phyloP scores from a whole-genome alignment of 2,113 vertebrate species.

The Brachirus orientalis region DNA sequence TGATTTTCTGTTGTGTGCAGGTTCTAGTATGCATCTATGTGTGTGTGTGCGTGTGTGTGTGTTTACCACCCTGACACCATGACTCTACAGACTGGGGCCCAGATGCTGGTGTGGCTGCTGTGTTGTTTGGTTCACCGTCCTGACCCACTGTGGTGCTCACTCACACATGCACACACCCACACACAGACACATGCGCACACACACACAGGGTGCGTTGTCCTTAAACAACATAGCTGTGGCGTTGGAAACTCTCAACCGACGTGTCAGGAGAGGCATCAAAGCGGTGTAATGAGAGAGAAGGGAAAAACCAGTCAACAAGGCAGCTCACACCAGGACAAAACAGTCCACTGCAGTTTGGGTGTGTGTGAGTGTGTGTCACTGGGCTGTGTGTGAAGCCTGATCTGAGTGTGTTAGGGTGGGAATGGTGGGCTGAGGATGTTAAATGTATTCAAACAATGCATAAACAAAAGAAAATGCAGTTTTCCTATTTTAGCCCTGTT shows the following conservation, averaged over 20 bases:
- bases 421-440: slow-evolving; percentile 12
- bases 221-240: slow-evolving; percentile 67
- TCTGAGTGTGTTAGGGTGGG: slow-evolving; percentile 10
- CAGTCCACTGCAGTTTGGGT: slow-evolving; percentile 8
- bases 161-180: slow-evolving; percentile 12
- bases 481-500: too few species aligned
- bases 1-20: slow-evolving; percentile 64
- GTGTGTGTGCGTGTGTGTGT: slow-evolving; percentile 19
- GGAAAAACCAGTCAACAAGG: slow-evolving; percentile 76
- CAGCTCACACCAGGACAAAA: slow-evolving; percentile 61
- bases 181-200: slow-evolving; percentile 18
- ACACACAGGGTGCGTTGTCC: slow-evolving; percentile 49
- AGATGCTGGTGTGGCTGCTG: slow-evolving; percentile 64
- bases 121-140: slow-evolving; percentile 55
- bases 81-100: slow-evolving; percentile 56
- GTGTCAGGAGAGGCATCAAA: slow-evolving; percentile 76
- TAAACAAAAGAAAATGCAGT: too few species aligned
- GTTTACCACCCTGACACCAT: slow-evolving; percentile 56
- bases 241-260: slow-evolving; percentile 70
- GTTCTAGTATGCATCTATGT: slow-evolving; percentile 23
- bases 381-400: slow-evolving; percentile 7
- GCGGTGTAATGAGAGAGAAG: slow-evolving; percentile 67
- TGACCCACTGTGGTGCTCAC: slow-evolving; percentile 35
- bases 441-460: background rate
- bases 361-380: background rate